phyloP scores from a whole-genome alignment of 1,140 invertebrate species.

The Agrypnia vestita region DNA sequence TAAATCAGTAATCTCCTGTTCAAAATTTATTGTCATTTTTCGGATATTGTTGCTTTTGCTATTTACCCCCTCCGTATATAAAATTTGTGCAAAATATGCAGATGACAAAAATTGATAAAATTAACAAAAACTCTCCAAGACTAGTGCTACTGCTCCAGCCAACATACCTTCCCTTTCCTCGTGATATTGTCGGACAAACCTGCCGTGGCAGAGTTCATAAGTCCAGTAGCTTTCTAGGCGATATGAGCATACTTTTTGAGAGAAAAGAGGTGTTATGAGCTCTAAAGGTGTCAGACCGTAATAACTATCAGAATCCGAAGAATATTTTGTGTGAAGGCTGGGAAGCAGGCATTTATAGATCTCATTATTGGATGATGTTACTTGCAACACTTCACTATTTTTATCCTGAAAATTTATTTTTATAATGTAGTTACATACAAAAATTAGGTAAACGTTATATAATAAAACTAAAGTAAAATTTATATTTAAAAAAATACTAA shows the following conservation, averaged over 20 bases:
- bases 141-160: too few relatives aligned
- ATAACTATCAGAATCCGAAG: conserved; percentile 74
- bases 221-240: conserved; percentile 96
- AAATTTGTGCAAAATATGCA: too few relatives aligned
- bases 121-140: too few relatives aligned
- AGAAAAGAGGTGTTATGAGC: conserved; percentile 84
- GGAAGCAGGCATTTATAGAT: conserved; percentile 86
- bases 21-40: too few relatives aligned
- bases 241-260: conserved; percentile 85
- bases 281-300: conserved; percentile 83
- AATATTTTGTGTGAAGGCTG: conserved; percentile 75
- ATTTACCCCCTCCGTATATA: too few relatives aligned
- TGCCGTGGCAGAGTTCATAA: conserved; percentile 97
- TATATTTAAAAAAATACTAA: too few relatives aligned
- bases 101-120: too few relatives aligned
- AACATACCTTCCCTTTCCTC: conserved; percentile 88
- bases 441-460: too few relatives aligned
- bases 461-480: too few relatives aligned
- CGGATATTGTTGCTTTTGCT: too few relatives aligned
- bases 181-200: conserved; percentile 93
- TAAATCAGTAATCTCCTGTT: too few relatives aligned
- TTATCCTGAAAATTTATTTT: conserved; percentile 65
- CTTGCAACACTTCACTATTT: conserved; percentile 71
- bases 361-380: conserved; percentile 80
- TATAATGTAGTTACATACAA: too few relatives aligned